Percentiles rank a stretch among this genome's conserved stretches.
These are phyloP conservation scores for Potorous gilbertii DNA, from an alignment of 2,797 vertebrate species.

Conservation along the genomic window DNA sequence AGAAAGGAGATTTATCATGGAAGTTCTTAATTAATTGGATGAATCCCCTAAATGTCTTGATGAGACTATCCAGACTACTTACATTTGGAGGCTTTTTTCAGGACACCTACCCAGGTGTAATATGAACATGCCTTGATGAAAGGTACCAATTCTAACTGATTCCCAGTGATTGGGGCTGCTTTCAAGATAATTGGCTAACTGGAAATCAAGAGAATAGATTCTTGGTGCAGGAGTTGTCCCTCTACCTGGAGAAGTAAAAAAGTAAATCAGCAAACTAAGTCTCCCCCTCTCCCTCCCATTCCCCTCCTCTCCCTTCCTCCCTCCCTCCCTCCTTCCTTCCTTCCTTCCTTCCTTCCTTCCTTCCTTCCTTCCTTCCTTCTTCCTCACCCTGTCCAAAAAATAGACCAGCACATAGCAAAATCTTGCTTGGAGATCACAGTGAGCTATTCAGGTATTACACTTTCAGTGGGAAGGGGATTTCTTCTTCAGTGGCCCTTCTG, in stretches of 20 bases:
- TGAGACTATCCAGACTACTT: background rate
- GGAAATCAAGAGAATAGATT: background rate
- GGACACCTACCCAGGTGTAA: background rate
- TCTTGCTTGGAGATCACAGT: background rate
- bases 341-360: no score
- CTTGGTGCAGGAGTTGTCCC: background rate
- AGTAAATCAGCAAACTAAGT: background rate
- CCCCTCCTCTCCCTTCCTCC: accelerated
- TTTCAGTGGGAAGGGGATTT: background rate
- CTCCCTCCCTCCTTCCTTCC: no score
- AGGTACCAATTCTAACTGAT: background rate
- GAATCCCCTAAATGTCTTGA: background rate
- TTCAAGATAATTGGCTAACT: background rate
- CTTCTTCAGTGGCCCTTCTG: background rate
- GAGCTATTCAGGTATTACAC: background rate
- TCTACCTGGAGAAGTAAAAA: background rate
- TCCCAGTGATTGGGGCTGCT: background rate
- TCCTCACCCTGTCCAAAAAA: background rate
- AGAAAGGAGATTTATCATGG: background rate
- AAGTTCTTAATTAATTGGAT: background rate
- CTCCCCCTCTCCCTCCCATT: background rate
- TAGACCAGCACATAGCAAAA: background rate
- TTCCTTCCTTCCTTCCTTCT: no score
- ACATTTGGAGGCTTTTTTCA: background rate
- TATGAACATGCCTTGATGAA: background rate